phyloP scores from a whole-genome alignment of 1,140 invertebrate species.

The Drosophila murphyi region DNA sequence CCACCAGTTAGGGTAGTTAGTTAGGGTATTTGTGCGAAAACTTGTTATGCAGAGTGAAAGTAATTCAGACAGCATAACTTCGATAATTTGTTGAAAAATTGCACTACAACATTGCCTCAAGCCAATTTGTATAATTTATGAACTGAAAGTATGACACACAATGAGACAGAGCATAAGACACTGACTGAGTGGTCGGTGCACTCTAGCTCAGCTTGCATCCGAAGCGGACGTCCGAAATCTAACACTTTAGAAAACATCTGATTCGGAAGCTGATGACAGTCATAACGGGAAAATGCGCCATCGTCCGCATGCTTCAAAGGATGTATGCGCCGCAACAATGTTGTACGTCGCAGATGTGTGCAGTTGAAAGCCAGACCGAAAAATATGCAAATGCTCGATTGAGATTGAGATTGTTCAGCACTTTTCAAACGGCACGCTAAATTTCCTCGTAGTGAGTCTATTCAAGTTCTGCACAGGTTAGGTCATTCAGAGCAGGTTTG shows the following conservation, averaged over 20 bases:
- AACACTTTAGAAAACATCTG: slow-evolving; percentile 3
- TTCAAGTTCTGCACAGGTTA: background rate
- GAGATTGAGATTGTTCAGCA: background rate
- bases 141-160: background rate
- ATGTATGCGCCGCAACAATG: background rate
- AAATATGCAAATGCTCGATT: slow-evolving; percentile 2
- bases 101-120: background rate
- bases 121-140: background rate
- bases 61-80: background rate
- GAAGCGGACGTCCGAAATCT: slow-evolving; percentile 7
- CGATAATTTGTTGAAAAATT: slow-evolving; percentile 1
- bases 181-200: background rate
- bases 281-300: slow-evolving; percentile 5
- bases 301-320: background rate
- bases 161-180: slow-evolving; percentile 3
- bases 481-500: no score
- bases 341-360: background rate
- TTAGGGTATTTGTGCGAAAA: background rate
- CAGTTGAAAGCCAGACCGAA: background rate
- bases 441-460: background rate
- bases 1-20: no score
- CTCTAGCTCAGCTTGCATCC: background rate
- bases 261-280: slow-evolving; percentile 1
- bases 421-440: background rate
- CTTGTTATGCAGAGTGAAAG: background rate